Base-by-base conservation (phyloP, 2,888 invertebrate genomes). In the Cremastinae sp. region DNA sequence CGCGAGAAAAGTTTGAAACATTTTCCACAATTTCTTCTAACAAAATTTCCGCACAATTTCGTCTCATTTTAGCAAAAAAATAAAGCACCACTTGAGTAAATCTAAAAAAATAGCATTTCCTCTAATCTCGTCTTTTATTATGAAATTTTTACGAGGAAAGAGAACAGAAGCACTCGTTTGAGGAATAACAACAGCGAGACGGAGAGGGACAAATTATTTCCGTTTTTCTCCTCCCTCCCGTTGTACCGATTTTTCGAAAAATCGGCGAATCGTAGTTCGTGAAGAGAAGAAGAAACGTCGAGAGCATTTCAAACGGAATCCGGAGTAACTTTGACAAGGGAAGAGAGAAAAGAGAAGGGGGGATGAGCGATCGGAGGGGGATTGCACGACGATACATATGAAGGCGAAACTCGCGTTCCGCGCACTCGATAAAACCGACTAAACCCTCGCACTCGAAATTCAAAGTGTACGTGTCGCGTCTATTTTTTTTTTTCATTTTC, bases 331-430 rank as follows among this genome's bases (percentile, higher is more conserved):
- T 4, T 35, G 18, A 18, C 10, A 18, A 51, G 35, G 69, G 49
- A 69, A 61, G 75, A 78, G 75, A 70, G 68, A 71, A 39, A 53
- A 66, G 49, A 75, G 72, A 79, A 79, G 72, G 78, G 78, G 80
- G 81, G 82, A 78, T 74, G 51, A 74, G 80, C 66, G 81, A 28
- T 28, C 28, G 73, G 70, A 76, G 80, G 75, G 79, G 78, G 78
- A 78, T 79, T 83, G 80, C 77, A 84, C 83, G 82, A 82, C 87
- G 85, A 87, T 88, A 70, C 69, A 88, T 88, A 88, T 88, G 87
- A 88, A 87, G 83, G 88, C 85, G 87, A 88, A 88, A 86, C 86
- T 80, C 81, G 83, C 86, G 84, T 84, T 79, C 83, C 82, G 83
- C 85, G 83, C 86, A 85, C 85, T 87, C 88, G 85, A 88, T 88